Conservation (phyloP, 2,888 invertebrate genomes). For the Ischnus inquisitorius region DNA sequence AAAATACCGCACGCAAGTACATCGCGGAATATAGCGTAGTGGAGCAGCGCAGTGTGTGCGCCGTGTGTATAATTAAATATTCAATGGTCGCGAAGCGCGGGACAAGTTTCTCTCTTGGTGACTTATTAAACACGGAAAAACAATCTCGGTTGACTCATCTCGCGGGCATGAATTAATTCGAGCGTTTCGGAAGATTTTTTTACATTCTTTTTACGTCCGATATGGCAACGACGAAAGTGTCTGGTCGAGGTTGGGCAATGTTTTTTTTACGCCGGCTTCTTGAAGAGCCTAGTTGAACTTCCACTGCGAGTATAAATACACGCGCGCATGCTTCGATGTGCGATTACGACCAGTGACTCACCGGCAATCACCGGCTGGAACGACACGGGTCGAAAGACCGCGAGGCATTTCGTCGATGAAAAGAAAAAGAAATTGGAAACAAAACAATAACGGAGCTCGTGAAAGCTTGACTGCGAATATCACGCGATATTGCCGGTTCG, state of each 20-base stretch:
- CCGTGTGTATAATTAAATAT: constrained; percentile 32
- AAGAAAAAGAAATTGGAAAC: not conserved
- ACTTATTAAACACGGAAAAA: constrained; percentile 2
- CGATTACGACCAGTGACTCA: constrained; percentile 41
- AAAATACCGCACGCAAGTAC: constrained; percentile 6
- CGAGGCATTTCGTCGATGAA: constrained; percentile 37
- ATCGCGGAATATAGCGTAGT: constrained; percentile 8
- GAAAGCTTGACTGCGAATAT: constrained; percentile 12
- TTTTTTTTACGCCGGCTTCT: not conserved
- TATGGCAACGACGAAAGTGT: not conserved
- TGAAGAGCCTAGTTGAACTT: not conserved
- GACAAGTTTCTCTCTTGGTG: not conserved
- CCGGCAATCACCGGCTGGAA: constrained; percentile 30
- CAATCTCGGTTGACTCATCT: constrained; percentile 22
- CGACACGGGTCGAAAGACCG: constrained; percentile 20
- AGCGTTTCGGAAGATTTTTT: not conserved
- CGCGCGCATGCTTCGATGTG: constrained; percentile 1
- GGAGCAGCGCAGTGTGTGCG: not conserved
- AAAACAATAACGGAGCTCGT: not conserved
- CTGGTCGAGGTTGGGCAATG: not conserved
- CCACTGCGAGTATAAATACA: not conserved
- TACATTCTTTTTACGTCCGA: too few relatives aligned
- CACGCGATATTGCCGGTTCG: not conserved
- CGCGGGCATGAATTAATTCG: not conserved
- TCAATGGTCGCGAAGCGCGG: constrained; percentile 1